Percentiles rank a stretch among this genome's conserved stretches.
phyloP scores from a whole-genome alignment of 2,113 vertebrate species.

The Trachemys scripta region DNA sequence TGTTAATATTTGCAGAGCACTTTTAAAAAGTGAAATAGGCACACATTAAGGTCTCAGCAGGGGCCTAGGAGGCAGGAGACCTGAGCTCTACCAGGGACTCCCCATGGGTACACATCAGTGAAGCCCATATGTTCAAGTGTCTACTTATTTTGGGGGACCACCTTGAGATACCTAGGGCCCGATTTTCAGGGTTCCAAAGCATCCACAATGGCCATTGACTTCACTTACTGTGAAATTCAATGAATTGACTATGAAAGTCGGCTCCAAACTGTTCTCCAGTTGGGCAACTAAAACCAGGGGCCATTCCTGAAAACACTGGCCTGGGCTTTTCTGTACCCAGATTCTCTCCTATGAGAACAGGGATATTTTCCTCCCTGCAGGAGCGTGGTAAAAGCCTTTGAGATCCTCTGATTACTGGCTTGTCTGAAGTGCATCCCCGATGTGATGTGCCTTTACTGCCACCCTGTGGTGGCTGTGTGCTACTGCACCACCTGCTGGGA shows the following conservation, averaged over 20 bases:
- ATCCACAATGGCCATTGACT: not conserved
- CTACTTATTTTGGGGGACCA: not conserved
- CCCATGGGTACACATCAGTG: not conserved
- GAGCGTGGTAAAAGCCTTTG: not conserved
- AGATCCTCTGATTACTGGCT: fast-evolving
- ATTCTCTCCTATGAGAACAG: not conserved
- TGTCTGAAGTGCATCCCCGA: not conserved
- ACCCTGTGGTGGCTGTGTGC: not conserved
- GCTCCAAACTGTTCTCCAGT: fast-evolving
- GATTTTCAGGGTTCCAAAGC: not conserved
- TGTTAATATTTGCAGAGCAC: not conserved
- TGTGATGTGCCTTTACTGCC: not conserved
- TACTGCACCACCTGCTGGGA: not conserved
- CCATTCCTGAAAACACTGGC: not conserved
- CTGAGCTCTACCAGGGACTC: not conserved
- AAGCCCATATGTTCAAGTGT: not conserved
- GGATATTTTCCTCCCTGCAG: not conserved
- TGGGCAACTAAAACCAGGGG: not conserved
- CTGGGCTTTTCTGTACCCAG: not conserved
- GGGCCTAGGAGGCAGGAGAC: not conserved
- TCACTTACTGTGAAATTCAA: not conserved
- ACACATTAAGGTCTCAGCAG: not conserved
- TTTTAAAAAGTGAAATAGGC: not conserved
- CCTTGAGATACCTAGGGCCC: not conserved
- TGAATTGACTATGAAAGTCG: not conserved